These are phyloP conservation scores for Drosophila macrospina DNA, from an alignment of 2,888 invertebrate species.

Conservation along the genomic window DNA sequence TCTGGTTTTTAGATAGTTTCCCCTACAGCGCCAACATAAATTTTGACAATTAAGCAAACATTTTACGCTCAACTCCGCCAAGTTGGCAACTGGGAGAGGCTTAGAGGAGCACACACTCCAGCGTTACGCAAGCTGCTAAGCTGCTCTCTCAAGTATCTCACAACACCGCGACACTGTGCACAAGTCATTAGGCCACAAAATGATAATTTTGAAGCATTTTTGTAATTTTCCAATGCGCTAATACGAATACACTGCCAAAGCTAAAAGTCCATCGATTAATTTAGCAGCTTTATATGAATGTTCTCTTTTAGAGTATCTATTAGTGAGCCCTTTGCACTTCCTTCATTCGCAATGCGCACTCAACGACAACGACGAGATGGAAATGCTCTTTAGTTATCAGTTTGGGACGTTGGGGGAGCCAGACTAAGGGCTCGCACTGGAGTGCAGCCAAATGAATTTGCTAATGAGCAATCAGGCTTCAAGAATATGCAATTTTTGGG, in stretches of 20 bases:
- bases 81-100: constrained; percentile 33
- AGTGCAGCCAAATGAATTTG: constrained; percentile 77
- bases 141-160: constrained; percentile 45
- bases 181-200: constrained; percentile 72
- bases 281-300: too few species aligned
- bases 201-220: constrained; percentile 71
- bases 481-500: constrained; percentile 55
- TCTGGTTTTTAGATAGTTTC: constrained; percentile 53
- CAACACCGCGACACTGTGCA: constrained; percentile 61
- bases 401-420: constrained; percentile 1
- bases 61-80: constrained; percentile 45
- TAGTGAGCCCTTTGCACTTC: background rate
- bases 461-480: constrained; percentile 77
- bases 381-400: constrained; percentile 50
- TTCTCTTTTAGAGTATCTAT: constrained; percentile 30
- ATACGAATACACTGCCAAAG: constrained; percentile 38
- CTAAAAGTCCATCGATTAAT: background rate
- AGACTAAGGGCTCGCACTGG: constrained; percentile 42
- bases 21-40: constrained; percentile 50
- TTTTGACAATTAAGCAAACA: constrained; percentile 74
- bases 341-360: constrained; percentile 18
- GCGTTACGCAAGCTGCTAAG: constrained; percentile 11
- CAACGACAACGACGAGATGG: constrained; percentile 25
- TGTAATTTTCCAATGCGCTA: constrained; percentile 55
- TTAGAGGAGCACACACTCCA: constrained; percentile 26